These are phyloP conservation scores for Diaprepes abbreviatus DNA, from an alignment of 2,888 invertebrate species.

Conservation along the genomic window DNA sequence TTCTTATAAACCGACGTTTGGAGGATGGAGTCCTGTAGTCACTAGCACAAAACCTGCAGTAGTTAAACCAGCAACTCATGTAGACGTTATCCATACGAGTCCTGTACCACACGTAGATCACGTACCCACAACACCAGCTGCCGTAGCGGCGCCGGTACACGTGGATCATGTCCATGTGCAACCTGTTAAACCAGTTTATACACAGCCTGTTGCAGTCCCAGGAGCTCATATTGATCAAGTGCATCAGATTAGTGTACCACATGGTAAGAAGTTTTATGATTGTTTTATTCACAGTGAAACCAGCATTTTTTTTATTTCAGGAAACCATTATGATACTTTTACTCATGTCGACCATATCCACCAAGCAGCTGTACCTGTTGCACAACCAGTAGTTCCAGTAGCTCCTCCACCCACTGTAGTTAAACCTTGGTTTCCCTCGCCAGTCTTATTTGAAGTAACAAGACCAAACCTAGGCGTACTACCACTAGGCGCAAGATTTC, in stretches of 20 bases:
- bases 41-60: constrained; percentile 39
- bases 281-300: not conserved
- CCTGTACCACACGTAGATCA: constrained; percentile 54
- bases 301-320: constrained; percentile 10
- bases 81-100: constrained; percentile 49
- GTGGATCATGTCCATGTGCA: constrained; percentile 38
- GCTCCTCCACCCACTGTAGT: constrained; percentile 38
- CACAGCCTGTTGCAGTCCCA: constrained; percentile 27
- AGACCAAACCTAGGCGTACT: constrained; percentile 60
- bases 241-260: constrained; percentile 49
- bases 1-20: constrained; percentile 39
- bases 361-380: constrained; percentile 37
- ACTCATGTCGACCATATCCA: constrained; percentile 46
- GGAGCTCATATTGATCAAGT: constrained; percentile 51
- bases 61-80: constrained; percentile 28
- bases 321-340: constrained; percentile 46
- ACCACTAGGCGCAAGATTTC: constrained; percentile 59
- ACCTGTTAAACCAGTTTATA: constrained; percentile 33
- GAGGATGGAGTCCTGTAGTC: constrained; percentile 43
- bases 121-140: constrained; percentile 31
- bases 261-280: constrained; percentile 33
- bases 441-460: constrained; percentile 58
- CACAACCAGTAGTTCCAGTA: constrained; percentile 34
- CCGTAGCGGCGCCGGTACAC: constrained; percentile 20
- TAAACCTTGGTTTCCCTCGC: constrained; percentile 50